Evolutionary conservation across 2,888 invertebrate genomes (phyloP), one percentile per base, ranked within the genome.

Genomic region (Hermodice carunculata): DNA sequence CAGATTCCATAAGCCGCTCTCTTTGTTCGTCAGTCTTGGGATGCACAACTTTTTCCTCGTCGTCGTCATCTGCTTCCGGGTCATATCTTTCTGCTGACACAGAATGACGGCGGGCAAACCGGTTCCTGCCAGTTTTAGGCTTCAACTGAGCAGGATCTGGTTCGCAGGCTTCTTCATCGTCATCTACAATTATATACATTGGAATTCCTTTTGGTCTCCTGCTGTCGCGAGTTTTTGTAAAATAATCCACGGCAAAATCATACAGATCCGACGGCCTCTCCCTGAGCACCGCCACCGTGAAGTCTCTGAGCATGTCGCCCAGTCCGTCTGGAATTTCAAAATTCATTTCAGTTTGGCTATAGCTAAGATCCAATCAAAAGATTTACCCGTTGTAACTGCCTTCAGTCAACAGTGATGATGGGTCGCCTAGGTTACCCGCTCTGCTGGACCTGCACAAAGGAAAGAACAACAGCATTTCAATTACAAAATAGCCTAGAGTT

Each of bases 161-260:
- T 69, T 85, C 84, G 3, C 78, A 75, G 2, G 80, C 83, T 22
- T 83, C 82, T 19, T 81, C 80, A 28, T 85, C 84, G 58, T 81
- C 79, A 67, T 83, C 83, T 17, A 84, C 84, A 29, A 85, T 81
- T 19, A 85, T 81, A 70, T 85, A 85, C 83, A 85, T 85, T 43
- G 61, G 57, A 19, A 37, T 43, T 24, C 56, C 56, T 34, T 56
- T 57, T 0, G 82, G 80, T 4, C 74, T 70, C 24, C 80, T 73
- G 46, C 75, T 79, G 54, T 85, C 84, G 2, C 81, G 74, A 3
- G 78, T 71, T 57, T 79, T 78, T 22, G 81, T 80, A 72, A 85
- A 85, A 74, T 83, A 85, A 58, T 83, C 82, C 31, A 81, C 84
- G 4, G 85, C 85, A 65, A 82, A 85, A 49, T 84, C 82, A 64